These are phyloP conservation scores for Erythrocercus mccallii DNA, from an alignment of 2,113 vertebrate genomes.

Conservation along the genomic window DNA sequence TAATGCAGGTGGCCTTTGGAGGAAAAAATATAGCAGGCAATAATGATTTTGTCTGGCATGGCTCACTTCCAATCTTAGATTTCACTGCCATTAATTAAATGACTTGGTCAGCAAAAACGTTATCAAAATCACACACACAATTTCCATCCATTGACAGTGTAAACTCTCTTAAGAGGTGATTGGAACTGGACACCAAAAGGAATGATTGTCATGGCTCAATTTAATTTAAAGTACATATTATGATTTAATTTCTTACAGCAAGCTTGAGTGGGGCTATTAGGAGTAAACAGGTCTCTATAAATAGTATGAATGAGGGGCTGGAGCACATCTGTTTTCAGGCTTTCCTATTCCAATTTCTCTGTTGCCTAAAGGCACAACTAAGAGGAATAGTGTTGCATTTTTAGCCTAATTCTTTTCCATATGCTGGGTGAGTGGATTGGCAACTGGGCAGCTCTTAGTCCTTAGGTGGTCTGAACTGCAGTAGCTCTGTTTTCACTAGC, in stretches of 20 bases:
- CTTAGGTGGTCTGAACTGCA: background rate
- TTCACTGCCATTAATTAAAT: constrained; percentile 24
- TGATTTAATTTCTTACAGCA: background rate
- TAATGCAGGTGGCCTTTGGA: background rate
- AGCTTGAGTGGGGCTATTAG: background rate
- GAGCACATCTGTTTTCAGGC: constrained; percentile 28
- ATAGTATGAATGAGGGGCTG: background rate
- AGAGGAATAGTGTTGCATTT: background rate
- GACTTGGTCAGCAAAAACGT: background rate
- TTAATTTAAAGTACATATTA: background rate
- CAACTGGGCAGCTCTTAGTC: background rate
- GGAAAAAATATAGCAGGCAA: background rate
- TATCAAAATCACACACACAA: constrained; percentile 22
- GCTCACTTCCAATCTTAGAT: constrained; percentile 28
- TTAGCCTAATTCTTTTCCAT: background rate
- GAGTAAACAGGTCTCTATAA: constrained; percentile 5
- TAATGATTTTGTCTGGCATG: constrained; percentile 25
- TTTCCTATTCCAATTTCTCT: background rate
- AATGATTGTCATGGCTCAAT: background rate
- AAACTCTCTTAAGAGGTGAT: background rate
- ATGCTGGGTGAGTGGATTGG: background rate
- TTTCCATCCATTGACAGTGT: background rate
- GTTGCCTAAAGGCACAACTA: background rate
- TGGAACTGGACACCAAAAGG: background rate
- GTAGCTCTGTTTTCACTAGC: background rate